These are phyloP conservation scores for Magallana nippona DNA, from an alignment of 2,888 invertebrate genomes.

Conservation along the genomic window DNA sequence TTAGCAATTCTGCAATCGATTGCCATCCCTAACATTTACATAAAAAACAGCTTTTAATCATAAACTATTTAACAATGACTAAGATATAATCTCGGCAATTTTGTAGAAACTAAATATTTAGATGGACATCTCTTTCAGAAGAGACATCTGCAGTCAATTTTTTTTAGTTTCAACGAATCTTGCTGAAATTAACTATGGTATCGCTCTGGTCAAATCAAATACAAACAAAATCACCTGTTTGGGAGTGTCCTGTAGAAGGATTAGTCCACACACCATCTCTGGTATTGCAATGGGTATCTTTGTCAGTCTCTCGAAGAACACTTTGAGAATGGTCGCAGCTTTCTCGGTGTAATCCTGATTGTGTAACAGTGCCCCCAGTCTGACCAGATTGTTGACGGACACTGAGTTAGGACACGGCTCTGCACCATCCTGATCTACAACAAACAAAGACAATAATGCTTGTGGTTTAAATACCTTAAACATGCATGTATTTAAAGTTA, in stretches of 20 bases:
- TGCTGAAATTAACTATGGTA: neutral
- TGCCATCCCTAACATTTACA: no score
- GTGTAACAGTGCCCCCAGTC: conserved; percentile 88
- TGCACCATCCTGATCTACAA: conserved; percentile 93
- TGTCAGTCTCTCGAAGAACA: conserved; percentile 80
- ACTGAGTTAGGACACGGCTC: conserved; percentile 96
- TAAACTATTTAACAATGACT: no score
- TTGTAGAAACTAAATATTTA: no score
- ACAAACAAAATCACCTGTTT: conserved; percentile 84
- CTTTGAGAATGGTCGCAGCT: conserved; percentile 83
- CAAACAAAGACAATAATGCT: no score
- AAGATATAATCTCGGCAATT: no score
- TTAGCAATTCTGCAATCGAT: no score
- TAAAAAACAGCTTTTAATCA: no score
- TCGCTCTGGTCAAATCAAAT: no score
- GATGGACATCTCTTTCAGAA: no score
- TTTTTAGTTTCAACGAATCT: no score
- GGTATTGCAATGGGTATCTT: conserved; percentile 87
- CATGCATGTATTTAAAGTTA: neutral
- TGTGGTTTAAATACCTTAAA: neutral
- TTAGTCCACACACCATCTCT: conserved; percentile 87
- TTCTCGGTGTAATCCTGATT: conserved; percentile 82
- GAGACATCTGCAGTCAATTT: no score
- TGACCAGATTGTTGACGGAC: conserved; percentile 86
- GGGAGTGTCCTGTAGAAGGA: conserved; percentile 85